Evolutionary conservation across 1,140 invertebrate species (phyloP).

Genomic region (Acyrthosiphon pisum): DNA sequence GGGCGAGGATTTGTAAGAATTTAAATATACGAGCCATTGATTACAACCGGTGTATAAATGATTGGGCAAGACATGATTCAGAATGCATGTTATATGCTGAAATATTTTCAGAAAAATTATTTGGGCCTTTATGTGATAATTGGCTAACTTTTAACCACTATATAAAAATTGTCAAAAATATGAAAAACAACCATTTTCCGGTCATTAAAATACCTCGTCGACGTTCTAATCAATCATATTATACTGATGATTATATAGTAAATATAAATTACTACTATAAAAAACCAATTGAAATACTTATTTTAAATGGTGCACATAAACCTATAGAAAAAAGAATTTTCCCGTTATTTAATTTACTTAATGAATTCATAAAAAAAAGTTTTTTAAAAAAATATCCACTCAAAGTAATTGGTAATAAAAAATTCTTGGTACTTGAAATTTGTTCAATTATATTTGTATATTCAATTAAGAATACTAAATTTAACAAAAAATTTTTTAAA

Average conservation of each 20-base stretch:
- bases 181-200: neutral
- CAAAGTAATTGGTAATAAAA: slow-evolving; percentile 27
- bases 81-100: neutral
- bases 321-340: neutral
- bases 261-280: neutral
- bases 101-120: neutral
- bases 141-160: neutral
- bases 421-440: slow-evolving; percentile 24
- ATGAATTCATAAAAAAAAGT: neutral
- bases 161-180: neutral
- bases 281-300: neutral
- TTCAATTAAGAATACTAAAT: neutral
- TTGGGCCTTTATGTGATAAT: neutral
- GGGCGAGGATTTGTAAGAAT: neutral
- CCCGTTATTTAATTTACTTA: neutral
- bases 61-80: neutral
- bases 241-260: slow-evolving; percentile 15
- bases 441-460: slow-evolving; percentile 17
- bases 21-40: neutral
- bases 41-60: neutral
- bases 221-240: neutral
- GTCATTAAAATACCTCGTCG: neutral
- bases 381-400: neutral
- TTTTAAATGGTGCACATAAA: neutral
- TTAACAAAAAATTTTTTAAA: too few species aligned